Evolutionary conservation across 2,797 vertebrate genomes (phyloP).

Genomic region (Acomys russatus): DNA sequence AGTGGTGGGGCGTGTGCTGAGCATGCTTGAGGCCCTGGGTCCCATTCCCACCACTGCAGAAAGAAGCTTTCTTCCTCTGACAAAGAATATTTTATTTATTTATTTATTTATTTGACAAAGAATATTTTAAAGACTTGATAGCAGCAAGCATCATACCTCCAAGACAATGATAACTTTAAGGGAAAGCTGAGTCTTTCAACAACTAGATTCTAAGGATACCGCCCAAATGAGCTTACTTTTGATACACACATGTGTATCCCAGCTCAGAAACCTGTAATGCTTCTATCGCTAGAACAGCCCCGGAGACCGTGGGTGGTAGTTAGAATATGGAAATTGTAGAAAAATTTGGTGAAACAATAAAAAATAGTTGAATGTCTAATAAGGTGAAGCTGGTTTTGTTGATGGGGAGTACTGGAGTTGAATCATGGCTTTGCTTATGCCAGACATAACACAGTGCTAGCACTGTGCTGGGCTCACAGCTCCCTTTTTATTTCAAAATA

Average conservation of each 20-base stretch:
- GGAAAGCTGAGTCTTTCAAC: background rate
- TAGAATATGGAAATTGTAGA: conserved; percentile 64
- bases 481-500: background rate
- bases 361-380: background rate
- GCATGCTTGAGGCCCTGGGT: background rate
- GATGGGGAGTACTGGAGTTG: background rate
- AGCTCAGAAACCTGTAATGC: background rate
- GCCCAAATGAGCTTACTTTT: background rate
- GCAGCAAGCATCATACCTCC: background rate
- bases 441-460: no score
- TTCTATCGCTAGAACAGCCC: conserved; percentile 40
- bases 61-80: background rate
- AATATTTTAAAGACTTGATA: background rate
- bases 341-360: conserved; percentile 40
- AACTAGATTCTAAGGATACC: background rate
- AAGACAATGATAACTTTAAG: background rate
- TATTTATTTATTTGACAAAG: background rate
- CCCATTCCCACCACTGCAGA: background rate
- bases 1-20: no score
- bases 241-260: background rate
- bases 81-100: background rate
- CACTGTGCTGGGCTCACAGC: no score
- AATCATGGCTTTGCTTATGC: background rate
- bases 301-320: conserved; percentile 10
- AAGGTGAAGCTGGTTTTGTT: background rate